These are phyloP conservation scores for Cryptus armator DNA, from an alignment of 2,888 invertebrate species.

Conservation along the genomic window DNA sequence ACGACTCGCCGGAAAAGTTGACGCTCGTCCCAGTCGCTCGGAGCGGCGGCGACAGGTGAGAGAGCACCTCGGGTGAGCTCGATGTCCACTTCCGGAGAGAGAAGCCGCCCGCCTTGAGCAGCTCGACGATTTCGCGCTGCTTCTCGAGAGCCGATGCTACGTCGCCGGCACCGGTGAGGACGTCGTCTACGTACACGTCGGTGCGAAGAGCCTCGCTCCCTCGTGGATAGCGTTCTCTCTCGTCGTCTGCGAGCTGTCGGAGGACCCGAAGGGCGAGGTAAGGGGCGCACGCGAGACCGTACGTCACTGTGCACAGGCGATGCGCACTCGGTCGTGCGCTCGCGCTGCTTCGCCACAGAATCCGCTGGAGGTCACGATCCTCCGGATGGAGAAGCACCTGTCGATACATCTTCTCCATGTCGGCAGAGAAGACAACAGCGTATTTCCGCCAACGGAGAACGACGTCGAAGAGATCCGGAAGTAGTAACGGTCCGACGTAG, in stretches of 20 bases:
- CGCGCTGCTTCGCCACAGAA: slow-evolving; percentile 73
- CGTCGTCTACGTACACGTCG: slow-evolving; percentile 56
- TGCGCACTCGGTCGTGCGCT: too few species aligned
- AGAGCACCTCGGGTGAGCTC: slow-evolving; percentile 20
- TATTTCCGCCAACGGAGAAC: slow-evolving; percentile 6
- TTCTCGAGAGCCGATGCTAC: slow-evolving; percentile 11
- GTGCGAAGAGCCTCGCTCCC: slow-evolving; percentile 22
- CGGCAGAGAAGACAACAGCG: slow-evolving; percentile 10
- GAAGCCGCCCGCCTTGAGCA: slow-evolving; percentile 57
- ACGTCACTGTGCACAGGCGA: slow-evolving; percentile 52
- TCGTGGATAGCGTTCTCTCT: slow-evolving; percentile 17
- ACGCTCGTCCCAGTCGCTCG: slow-evolving; percentile 1
- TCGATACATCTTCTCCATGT: slow-evolving; percentile 37
- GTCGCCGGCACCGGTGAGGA: slow-evolving; percentile 51
- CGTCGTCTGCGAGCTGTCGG: slow-evolving; percentile 53
- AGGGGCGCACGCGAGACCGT: slow-evolving; percentile 47
- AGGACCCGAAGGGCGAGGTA: slow-evolving; percentile 53
- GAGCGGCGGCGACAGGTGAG: slow-evolving; percentile 19
- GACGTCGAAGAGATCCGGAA: slow-evolving; percentile 69
- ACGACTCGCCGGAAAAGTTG: slow-evolving; percentile 12
- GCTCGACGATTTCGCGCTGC: slow-evolving; percentile 27
- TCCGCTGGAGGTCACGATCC: slow-evolving; percentile 75
- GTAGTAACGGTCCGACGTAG: slow-evolving; percentile 77
- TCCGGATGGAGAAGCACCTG: slow-evolving; percentile 28
- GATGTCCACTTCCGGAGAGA: slow-evolving; percentile 50